Base-by-base conservation (phyloP, 1,140 invertebrate species). In the Thalassaphorura encarpata region DNA sequence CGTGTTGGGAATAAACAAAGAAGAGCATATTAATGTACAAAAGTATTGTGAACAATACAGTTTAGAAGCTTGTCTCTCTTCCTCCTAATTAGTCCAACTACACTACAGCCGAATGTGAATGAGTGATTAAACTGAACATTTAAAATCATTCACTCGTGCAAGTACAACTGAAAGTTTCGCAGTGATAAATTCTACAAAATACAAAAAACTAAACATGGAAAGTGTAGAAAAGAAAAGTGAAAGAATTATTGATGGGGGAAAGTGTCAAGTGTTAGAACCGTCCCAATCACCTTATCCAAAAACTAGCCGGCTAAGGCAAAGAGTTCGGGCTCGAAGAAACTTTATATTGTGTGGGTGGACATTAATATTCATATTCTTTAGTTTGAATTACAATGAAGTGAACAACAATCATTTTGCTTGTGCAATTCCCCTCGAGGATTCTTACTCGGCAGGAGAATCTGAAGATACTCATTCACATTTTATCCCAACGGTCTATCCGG, bases 291-390 rank as follows among this genome's bases (percentile, higher is more conserved):
- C n/a, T n/a, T n/a, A n/a, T n/a, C 8, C 24, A 24, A 50, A 36
- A 42, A 29, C 40, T 42, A 52, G 43, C 40, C 42, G 27, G 49
- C 45, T 3, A n/a, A 16, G 19, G 11, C 23, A 18, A 23, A 47
- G 45, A 55, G 19, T 48, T 48, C 11, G 46, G 18, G 3, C 33
- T 5, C 42, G 29, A 29, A 27, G 48, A 33, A 52, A 52, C 29
- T 52, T 58, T 46, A 24, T 58, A 18, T 45, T 58, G 43, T 29
- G 26, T 23, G 24, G 36, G 13, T 58, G 56, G 56, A 46, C 49
- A 13, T 4, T 46, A 5, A 18, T 36, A 16, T 58, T 58, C 24
- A 2, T 52, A 11, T 52, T 57, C 18, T 58, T 26, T 52, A 52
- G 49, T 27, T 45, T 58, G 13, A 58, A 18, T 28, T 36, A 26